Conservation (phyloP, 2,797 vertebrate genomes). For the Cephalopachus bancanus region DNA sequence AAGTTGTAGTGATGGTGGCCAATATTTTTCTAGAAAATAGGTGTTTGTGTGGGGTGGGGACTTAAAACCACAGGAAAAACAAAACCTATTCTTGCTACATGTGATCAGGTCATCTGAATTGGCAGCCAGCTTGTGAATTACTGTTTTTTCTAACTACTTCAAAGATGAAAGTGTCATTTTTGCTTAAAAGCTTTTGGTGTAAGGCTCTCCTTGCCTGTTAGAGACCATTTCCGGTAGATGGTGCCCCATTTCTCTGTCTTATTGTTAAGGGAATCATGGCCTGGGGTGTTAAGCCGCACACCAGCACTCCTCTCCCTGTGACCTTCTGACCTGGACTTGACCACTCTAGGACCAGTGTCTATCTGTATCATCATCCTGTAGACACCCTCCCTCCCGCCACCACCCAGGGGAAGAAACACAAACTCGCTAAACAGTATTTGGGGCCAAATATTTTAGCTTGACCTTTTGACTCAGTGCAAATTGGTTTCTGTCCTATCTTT, state of each 20-base stretch:
- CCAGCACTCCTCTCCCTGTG: rapidly evolving
- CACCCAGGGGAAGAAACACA: not conserved
- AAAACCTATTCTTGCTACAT: not conserved
- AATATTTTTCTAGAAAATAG: not conserved
- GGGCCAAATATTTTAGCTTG: not conserved
- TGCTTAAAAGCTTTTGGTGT: not conserved
- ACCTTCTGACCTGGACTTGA: not conserved
- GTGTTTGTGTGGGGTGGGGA: not conserved
- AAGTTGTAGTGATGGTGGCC: not conserved
- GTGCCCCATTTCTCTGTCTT: not conserved
- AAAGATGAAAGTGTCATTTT: not conserved
- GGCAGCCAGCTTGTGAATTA: not conserved
- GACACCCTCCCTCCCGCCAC: not conserved
- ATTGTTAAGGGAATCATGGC: too few relatives aligned
- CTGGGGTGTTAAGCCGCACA: not conserved
- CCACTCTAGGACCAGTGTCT: not conserved
- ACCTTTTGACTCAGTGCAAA: not conserved
- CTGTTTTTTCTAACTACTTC: not conserved
- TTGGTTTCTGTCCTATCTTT: not conserved
- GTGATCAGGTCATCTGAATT: not conserved
- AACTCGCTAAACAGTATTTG: not conserved
- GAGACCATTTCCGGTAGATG: not conserved
- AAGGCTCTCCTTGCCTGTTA: not conserved
- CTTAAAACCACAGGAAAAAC: not conserved
- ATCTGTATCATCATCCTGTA: not conserved